phyloP scores from a whole-genome alignment of 2,888 invertebrate species.

The Oxyscelio sp. region DNA sequence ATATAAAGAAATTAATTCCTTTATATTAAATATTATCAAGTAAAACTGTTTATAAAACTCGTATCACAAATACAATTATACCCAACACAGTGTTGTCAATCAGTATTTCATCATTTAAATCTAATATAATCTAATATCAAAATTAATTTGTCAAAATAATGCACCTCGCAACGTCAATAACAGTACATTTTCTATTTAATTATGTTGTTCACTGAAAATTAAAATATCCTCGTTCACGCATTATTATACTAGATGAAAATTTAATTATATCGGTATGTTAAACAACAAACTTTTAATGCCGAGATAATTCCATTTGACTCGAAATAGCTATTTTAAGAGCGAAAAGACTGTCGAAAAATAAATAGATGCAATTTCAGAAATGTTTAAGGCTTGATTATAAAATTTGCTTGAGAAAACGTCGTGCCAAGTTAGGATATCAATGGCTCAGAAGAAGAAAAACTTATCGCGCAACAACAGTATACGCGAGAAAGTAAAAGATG shows the following conservation, averaged over 20 bases:
- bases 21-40: too few species aligned
- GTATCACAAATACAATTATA: too few species aligned
- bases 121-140: background rate
- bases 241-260: background rate
- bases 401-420: constrained; percentile 24
- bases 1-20: too few species aligned
- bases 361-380: background rate
- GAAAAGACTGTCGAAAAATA: background rate
- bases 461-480: constrained; percentile 42
- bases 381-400: background rate
- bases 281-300: background rate
- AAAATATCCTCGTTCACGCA: too few species aligned
- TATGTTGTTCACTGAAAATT: too few species aligned
- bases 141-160: background rate
- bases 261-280: background rate
- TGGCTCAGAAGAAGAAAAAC: constrained; percentile 46
- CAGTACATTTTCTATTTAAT: background rate
- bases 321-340: background rate
- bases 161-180: background rate
- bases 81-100: too few species aligned
- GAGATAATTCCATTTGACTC: background rate
- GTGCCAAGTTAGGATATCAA: constrained; percentile 44
- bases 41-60: too few species aligned
- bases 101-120: too few species aligned
- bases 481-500: constrained; percentile 79